Base-by-base conservation (phyloP, 2,888 invertebrate genomes). In the Cheilosia vulpina region DNA sequence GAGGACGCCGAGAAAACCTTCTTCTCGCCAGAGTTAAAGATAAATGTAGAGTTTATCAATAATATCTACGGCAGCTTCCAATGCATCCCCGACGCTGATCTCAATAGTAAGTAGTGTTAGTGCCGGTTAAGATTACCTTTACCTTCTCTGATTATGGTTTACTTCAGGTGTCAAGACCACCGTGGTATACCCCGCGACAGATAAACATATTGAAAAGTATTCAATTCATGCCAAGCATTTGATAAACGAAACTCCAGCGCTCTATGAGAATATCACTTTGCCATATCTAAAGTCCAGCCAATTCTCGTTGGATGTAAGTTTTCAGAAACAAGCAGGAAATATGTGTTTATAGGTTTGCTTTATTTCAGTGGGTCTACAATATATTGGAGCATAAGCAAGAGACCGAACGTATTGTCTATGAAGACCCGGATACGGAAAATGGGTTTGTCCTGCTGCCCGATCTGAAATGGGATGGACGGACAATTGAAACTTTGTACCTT, bases 371-470 rank as follows among this genome's bases (percentile, higher is more conserved):
- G 99, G 96, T 99, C 0, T 96, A 97, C 92, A 99, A 99, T 91
- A 98, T 99, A 85, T 92, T 99, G 68, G 96, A 98, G 73, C 97
- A 98, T 89, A 97, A 96, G 91, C 95, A 96, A 58, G 99, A 99
- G 93, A 93, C 94, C 2, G 98, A 99, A 27, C 94, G 97, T 87
- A 95, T 99, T 60, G 93, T 98, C 6, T 96, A 95, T 90, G 96
- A 97, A 91, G 97, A 98, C 91, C 89, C 94, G 5, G 93, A 94
- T 88, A 94, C 96, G 1, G 94, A 94, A 55, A 95, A 93, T 85
- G 98, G 99, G 0, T 99, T 99, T 91, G 93, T 99, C 15, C 92
- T 99, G 15, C 90, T 98, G 0, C 98, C 98, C 0, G 99, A 99
- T 92, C 93, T 99, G 75, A 99, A 99, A 92, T 99, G 99, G 99